phyloP scores from a whole-genome alignment of 2,888 invertebrate genomes.

The Falcaria lacertinaria region DNA sequence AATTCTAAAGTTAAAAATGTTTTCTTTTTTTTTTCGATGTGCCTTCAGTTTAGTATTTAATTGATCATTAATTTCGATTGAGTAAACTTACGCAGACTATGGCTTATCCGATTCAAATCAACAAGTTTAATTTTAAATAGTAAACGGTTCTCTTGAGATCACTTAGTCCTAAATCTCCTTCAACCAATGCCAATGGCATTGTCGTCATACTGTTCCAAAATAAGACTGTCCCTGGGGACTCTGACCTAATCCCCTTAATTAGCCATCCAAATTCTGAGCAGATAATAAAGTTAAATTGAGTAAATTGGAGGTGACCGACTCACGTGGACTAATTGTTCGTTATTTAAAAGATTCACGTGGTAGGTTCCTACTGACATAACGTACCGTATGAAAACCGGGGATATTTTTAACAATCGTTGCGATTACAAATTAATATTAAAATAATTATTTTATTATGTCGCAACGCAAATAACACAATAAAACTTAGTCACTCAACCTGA shows the following conservation, averaged over 20 bases:
- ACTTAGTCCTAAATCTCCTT: conserved; percentile 20
- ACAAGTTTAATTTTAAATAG: conserved; percentile 16
- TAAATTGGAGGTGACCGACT: conserved; percentile 57
- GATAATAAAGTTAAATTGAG: conserved; percentile 64
- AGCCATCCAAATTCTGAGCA: conserved; percentile 46
- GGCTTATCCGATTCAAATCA: neutral
- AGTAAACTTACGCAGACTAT: neutral
- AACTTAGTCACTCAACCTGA: no score
- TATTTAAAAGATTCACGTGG: conserved; percentile 9
- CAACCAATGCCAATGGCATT: conserved; percentile 12
- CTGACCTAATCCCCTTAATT: conserved; percentile 47
- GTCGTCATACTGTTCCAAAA: conserved; percentile 31
- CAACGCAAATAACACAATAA: no score
- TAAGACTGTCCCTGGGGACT: conserved; percentile 37
- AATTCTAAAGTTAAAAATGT: no score
- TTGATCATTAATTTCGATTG: no score
- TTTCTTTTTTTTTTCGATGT: no score
- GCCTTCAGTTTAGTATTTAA: neutral
- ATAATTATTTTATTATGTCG: no score
- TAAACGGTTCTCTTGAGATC: conserved; percentile 14
- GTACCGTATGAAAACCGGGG: no score
- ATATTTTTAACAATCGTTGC: no score
- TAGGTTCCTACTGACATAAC: neutral
- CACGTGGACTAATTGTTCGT: conserved; percentile 28
- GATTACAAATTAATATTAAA: no score